Evolutionary conservation across 2,888 invertebrate genomes (phyloP).

Genomic region (Amorpha juglandis): DNA sequence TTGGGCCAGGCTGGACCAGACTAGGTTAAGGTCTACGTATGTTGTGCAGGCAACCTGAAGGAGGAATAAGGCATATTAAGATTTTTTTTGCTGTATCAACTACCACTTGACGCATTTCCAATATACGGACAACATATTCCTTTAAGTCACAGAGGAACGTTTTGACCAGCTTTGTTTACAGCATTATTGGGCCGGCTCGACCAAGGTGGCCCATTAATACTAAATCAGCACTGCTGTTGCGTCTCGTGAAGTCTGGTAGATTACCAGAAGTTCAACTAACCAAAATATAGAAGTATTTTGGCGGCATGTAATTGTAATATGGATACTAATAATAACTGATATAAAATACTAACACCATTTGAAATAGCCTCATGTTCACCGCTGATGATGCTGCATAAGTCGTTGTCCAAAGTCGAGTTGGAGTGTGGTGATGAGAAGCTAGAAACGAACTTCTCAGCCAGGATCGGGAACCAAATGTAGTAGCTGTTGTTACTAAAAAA

Average conservation of each 20-base stretch:
- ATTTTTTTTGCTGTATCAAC: background rate
- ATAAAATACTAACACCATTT: background rate
- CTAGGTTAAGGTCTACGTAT: slow-evolving; percentile 40
- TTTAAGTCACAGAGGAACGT: too few species aligned
- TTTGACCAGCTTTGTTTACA: too few species aligned
- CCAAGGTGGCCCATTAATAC: too few species aligned
- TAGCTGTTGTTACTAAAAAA: slow-evolving; percentile 67
- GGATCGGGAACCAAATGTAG: slow-evolving; percentile 78
- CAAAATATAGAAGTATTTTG: too few species aligned
- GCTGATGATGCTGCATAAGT: slow-evolving; percentile 44
- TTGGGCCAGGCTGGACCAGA: slow-evolving; percentile 43
- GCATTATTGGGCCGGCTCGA: too few species aligned
- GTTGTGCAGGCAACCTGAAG: slow-evolving; percentile 40
- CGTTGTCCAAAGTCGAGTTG: slow-evolving; percentile 31
- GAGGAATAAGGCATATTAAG: background rate
- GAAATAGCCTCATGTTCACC: slow-evolving; percentile 21
- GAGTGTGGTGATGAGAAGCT: slow-evolving; percentile 32
- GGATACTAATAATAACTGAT: background rate
- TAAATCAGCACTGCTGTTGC: too few species aligned
- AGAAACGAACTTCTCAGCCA: slow-evolving; percentile 64
- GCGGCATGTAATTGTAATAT: background rate
- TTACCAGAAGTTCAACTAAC: too few species aligned
- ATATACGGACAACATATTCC: too few species aligned
- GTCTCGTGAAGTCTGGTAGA: too few species aligned
- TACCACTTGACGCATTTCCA: too few species aligned